Evolutionary conservation across 2,888 invertebrate species (phyloP), one percentile per base, ranked within the genome.

Genomic region (Netelia melanura): DNA sequence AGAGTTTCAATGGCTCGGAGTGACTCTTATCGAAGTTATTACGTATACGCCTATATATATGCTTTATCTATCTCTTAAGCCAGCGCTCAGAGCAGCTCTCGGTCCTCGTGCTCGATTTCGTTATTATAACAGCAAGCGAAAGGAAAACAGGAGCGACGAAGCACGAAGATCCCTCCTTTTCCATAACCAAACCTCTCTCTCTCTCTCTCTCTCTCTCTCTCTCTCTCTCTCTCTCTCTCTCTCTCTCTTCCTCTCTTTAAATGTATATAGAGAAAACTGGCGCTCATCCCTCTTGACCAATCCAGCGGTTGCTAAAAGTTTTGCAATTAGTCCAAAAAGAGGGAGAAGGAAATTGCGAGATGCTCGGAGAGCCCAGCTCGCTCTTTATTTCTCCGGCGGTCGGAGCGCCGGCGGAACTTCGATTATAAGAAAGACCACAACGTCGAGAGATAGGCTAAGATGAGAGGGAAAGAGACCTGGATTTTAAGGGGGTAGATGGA

Each of bases 11-110:
- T 86, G 74, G 83, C 72, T 68, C 64, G 30, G 70, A 74, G 74
- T 80, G 68, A 75, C 87, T 87, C 88, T 89, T 84, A 87, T 89
- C 87, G 86, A 83, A 84, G 86, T 89, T 88, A 88, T 90, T 89
- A 88, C 88, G 84, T 80, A 25, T 30, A 17, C 30, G 30, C 30
- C 30, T 58, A 65, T 52, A 67, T 85, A 62, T 61, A 52, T 67
- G 23, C 68, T 54, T 68, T 75, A 30, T 82, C 67, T 44, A 25
- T 72, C 76, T 76, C 65, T 80, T 68, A 44, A 58, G 75, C 75
- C 68, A 56, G 52, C 58, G 44, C 38, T 23, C 30, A 30, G 30
- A 30, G 21, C n/a, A 21, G 3, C 43, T 30, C 72, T 58, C 67
- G 30, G 25, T 14, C 70, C 48, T 71, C 44, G 9, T 23, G 64